phyloP scores from a whole-genome alignment of 1,140 invertebrate genomes.

The Dinoponera quadriceps region DNA sequence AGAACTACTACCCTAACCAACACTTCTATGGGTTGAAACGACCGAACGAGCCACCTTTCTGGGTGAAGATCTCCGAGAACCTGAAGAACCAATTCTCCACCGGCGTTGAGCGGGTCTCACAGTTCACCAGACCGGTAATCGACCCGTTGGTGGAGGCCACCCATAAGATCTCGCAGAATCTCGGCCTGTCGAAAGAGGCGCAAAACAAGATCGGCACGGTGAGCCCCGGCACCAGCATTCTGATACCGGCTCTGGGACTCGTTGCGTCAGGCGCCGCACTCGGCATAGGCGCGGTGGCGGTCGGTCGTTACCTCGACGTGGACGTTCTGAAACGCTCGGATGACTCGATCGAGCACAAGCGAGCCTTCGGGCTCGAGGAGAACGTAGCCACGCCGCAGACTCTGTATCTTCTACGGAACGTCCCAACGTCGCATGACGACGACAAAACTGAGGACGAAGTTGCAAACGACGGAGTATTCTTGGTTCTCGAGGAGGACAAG shows the following conservation, averaged over 20 bases:
- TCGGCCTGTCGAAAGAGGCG: slow-evolving; percentile 88
- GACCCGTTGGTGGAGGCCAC: slow-evolving; percentile 91
- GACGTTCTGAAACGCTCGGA: slow-evolving; percentile 86
- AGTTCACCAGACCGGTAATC: slow-evolving; percentile 89
- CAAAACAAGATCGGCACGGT: slow-evolving; percentile 91
- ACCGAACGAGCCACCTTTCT: slow-evolving; percentile 87
- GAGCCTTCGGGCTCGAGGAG: too few species aligned
- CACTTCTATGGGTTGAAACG: slow-evolving; percentile 82
- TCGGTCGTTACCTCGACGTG: slow-evolving; percentile 90
- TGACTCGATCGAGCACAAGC: slow-evolving; percentile 87
- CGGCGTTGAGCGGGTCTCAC: slow-evolving; percentile 89
- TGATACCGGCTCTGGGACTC: slow-evolving; percentile 91
- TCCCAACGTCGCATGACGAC: background rate
- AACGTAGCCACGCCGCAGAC: slow-evolving; percentile 8
- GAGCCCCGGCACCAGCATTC: slow-evolving; percentile 84
- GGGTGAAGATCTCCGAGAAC: slow-evolving; percentile 90
- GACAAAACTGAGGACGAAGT: background rate
- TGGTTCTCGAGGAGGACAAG: slow-evolving; percentile 53
- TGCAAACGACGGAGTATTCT: slow-evolving; percentile 3
- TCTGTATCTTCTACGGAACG: slow-evolving; percentile 35
- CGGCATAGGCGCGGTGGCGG: slow-evolving; percentile 91
- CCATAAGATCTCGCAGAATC: slow-evolving; percentile 91
- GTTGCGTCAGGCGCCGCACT: slow-evolving; percentile 92
- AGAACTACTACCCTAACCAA: slow-evolving; percentile 82
- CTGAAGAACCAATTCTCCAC: slow-evolving; percentile 90